Conservation (phyloP, 2,113 vertebrate genomes). For the Epinephelus fuscoguttatus region DNA sequence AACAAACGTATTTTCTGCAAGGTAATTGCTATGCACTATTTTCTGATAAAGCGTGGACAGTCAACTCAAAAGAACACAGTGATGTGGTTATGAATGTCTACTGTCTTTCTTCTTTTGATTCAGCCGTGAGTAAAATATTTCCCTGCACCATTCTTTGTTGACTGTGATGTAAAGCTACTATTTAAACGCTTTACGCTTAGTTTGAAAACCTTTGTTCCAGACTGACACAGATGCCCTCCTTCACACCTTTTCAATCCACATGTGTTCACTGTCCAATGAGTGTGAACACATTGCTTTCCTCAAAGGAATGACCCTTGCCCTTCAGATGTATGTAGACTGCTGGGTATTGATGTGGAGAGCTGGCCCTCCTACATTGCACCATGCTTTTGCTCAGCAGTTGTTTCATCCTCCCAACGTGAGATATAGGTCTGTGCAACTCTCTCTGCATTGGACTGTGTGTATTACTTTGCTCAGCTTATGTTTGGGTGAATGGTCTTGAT, state of each 20-base stretch:
- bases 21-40: too few species aligned
- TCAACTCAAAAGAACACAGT: too few species aligned
- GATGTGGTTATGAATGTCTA: too few species aligned
- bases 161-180: too few species aligned
- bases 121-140: too few species aligned
- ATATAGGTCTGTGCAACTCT: background rate
- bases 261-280: background rate
- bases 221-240: background rate
- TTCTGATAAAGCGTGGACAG: too few species aligned
- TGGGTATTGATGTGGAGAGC: background rate
- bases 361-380: background rate
- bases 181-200: background rate
- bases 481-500: background rate
- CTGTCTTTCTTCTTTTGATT: too few species aligned
- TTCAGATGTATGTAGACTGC: background rate
- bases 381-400: background rate
- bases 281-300: background rate
- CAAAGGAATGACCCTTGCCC: background rate
- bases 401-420: background rate
- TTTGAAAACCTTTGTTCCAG: background rate
- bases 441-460: background rate
- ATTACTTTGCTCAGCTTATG: background rate
- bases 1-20: too few species aligned
- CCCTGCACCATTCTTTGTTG: too few species aligned
- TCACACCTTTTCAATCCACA: too few species aligned